Conservation (phyloP, 1,140 invertebrate species). For the Sminthurides bifidus region DNA sequence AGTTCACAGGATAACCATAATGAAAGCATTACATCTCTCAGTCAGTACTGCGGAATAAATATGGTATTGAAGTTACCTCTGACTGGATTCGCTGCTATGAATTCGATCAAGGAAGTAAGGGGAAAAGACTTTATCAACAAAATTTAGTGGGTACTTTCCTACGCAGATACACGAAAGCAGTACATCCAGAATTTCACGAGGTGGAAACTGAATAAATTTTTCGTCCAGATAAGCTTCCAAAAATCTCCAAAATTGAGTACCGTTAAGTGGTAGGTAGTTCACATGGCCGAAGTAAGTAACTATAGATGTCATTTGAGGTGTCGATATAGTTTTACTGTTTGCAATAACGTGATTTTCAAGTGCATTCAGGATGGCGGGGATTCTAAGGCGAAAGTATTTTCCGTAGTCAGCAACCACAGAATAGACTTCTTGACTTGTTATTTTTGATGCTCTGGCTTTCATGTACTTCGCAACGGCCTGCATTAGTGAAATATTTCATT, state of each 20-base stretch:
- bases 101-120: constrained; percentile 47
- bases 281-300: constrained; percentile 51
- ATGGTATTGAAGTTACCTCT: constrained; percentile 15
- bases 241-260: constrained; percentile 46
- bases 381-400: constrained; percentile 46
- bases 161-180: constrained; percentile 53
- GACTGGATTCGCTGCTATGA: constrained; percentile 34
- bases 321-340: constrained; percentile 40
- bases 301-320: constrained; percentile 45
- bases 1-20: constrained; percentile 6
- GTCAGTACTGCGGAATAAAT: not conserved
- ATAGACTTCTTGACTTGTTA: constrained; percentile 46
- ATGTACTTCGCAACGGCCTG: constrained; percentile 49
- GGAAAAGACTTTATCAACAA: constrained; percentile 49
- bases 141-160: constrained; percentile 50
- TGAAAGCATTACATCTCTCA: constrained; percentile 2
- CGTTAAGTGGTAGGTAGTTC: constrained; percentile 45
- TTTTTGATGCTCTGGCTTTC: constrained; percentile 40
- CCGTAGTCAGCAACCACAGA: constrained; percentile 51
- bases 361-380: constrained; percentile 44
- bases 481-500: not conserved
- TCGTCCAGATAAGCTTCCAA: constrained; percentile 45
- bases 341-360: constrained; percentile 47
- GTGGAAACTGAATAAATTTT: constrained; percentile 48
- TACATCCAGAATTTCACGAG: constrained; percentile 48